phyloP scores from a whole-genome alignment of 2,888 invertebrate genomes.

The Electrophaes corylata region DNA sequence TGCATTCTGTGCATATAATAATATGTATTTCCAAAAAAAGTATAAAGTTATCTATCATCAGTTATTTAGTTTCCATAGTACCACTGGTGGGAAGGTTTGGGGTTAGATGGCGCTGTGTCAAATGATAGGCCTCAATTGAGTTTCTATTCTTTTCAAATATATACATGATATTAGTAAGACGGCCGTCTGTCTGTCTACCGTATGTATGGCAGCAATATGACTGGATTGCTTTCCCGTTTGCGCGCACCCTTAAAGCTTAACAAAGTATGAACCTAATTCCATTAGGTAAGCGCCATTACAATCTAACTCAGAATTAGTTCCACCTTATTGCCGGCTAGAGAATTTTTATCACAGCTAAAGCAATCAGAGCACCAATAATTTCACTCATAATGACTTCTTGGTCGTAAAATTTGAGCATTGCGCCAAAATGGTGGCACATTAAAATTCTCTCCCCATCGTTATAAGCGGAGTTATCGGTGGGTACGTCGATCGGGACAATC shows the following conservation, averaged over 20 bases:
- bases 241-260: slow-evolving; percentile 27
- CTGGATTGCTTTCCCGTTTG: background rate
- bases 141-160: no score
- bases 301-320: slow-evolving; percentile 80
- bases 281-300: slow-evolving; percentile 66
- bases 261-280: slow-evolving; percentile 56
- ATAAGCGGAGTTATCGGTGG: slow-evolving; percentile 80
- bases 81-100: no score
- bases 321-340: slow-evolving; percentile 83
- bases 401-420: slow-evolving; percentile 84
- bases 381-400: slow-evolving; percentile 82
- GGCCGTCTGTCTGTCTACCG: no score
- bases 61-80: no score
- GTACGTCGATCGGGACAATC: slow-evolving; percentile 75
- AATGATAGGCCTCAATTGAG: no score
- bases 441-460: slow-evolving; percentile 84
- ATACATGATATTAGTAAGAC: no score
- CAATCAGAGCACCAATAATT: slow-evolving; percentile 84
- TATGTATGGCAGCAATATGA: background rate
- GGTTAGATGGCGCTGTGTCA: no score
- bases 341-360: slow-evolving; percentile 83
- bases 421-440: slow-evolving; percentile 84
- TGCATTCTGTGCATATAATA: no score
- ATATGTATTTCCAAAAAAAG: no score
- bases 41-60: no score